Conservation (phyloP, 1,140 invertebrate species). For the Sycophila sp. region DNA sequence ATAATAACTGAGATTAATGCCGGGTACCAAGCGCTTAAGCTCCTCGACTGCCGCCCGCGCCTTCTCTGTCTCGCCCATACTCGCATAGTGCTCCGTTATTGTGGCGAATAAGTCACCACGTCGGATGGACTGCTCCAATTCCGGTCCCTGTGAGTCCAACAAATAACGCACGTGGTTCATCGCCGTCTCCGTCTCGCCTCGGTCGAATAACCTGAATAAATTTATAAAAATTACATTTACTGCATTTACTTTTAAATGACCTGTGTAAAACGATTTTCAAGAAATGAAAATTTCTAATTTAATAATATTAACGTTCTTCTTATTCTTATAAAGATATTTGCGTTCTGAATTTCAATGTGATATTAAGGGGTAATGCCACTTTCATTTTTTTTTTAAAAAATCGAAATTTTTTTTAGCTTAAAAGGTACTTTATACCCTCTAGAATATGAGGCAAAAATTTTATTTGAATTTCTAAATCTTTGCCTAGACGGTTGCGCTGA, state of each 20-base stretch:
- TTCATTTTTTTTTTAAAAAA: no score
- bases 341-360: no score
- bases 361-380: no score
- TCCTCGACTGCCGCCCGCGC: conserved; percentile 58
- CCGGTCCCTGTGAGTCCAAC: conserved; percentile 62
- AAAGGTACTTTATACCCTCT: no score
- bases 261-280: neutral
- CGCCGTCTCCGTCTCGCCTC: conserved; percentile 66
- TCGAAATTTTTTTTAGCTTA: no score
- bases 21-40: conserved; percentile 58
- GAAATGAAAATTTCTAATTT: neutral
- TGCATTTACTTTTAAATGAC: no score
- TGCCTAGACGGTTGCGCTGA: no score
- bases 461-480: no score
- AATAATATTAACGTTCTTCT: no score
- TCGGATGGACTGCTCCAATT: conserved; percentile 67
- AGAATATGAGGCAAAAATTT: no score
- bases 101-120: conserved; percentile 68
- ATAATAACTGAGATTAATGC: conserved; percentile 62
- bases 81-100: conserved; percentile 66
- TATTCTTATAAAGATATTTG: no score
- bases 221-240: neutral
- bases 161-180: conserved; percentile 70
- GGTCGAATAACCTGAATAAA: conserved; percentile 62
- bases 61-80: conserved; percentile 59